Base-by-base conservation (phyloP, 1,140 invertebrate genomes). In the Drosophila pandora region DNA sequence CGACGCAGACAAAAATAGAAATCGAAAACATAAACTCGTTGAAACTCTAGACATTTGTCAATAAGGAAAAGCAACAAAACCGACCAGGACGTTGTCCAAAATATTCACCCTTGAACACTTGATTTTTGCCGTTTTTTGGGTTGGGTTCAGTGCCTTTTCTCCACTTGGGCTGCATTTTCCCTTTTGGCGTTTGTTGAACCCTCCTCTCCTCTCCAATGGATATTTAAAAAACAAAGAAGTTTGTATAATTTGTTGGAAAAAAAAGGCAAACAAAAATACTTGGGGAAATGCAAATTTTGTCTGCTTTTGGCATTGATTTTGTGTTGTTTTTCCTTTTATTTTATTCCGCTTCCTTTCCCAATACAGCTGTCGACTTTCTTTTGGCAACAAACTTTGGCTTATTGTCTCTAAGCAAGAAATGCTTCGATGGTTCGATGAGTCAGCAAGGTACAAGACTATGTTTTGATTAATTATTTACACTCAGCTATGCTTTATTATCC, bases 281-380 rank as follows among this genome's bases (percentile, higher is more conserved):
- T 64, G 56, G 70, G 80, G 79, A 84, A 59, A 84, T 84, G 81
- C 80, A 84, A 84, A 84, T 84, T 84, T 84, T 69, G 64, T 64
- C 80, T 79, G 81, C 81, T 84, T 63, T 79, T 73, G 81, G 80
- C 80, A 84, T 84, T 84, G 81, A 84, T 84, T 84, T 84, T 84
- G 62, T 68, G 57, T 37, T 8, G 9, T 2, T 62, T 83, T 79
- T 64, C 65, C 82, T 59, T 56, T 59, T 39, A 52, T 59, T 22
- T 22, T 71, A 48, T 48, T 45, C 28, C 39, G 21, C 53, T 10
- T 23, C 32, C 10, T 7, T 5, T 34, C 13, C 41, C 41, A 21
- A 13, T 9, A 21, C 34, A 21, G 21, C 21, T 60, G 63, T 59
- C 65, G 68, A 65, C 74, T 83, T 82, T 83, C 64, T 70, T 82